A percentile compares a stretch with the other conserved stretches of the same genome.
Conservation (phyloP, 1,140 invertebrate species). For the Caerostris extrusa region DNA sequence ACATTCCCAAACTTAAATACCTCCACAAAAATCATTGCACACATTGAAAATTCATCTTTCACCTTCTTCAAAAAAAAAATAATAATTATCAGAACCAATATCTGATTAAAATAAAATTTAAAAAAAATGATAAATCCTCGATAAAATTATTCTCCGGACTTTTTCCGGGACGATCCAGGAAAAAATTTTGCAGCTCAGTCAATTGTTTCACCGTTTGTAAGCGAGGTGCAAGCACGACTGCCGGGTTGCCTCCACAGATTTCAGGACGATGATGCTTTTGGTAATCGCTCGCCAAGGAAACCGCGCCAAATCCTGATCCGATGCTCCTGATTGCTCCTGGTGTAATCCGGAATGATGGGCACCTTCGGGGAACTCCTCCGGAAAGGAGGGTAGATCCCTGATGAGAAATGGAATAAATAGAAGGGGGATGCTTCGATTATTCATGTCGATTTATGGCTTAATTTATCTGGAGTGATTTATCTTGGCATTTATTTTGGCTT, state of each 20-base stretch:
- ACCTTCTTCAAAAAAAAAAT: background rate
- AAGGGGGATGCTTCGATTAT: background rate
- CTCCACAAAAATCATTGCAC: background rate
- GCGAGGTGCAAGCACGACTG: background rate
- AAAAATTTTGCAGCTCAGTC: background rate
- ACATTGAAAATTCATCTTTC: background rate
- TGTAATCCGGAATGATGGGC: slow-evolving; percentile 14
- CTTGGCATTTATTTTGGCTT: background rate
- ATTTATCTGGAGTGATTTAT: background rate
- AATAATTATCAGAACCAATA: too few relatives aligned
- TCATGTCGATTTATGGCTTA: slow-evolving; percentile 3
- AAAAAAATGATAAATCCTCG: background rate
- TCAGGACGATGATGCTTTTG: background rate
- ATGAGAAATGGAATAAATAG: slow-evolving; percentile 14
- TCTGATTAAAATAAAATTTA: too few relatives aligned
- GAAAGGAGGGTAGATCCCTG: background rate
- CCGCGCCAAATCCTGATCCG: slow-evolving; percentile 6
- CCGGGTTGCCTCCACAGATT: slow-evolving; percentile 2
- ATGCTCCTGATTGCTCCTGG: background rate
- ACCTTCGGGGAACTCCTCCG: background rate
- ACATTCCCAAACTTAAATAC: background rate
- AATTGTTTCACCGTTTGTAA: slow-evolving; percentile 4
- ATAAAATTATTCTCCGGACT: background rate
- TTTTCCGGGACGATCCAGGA: background rate
- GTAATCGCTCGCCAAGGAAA: background rate